Evolutionary conservation across 2,113 vertebrate genomes (phyloP), one percentile per base, ranked within the genome.

Genomic region (Sisor rabdophorus): DNA sequence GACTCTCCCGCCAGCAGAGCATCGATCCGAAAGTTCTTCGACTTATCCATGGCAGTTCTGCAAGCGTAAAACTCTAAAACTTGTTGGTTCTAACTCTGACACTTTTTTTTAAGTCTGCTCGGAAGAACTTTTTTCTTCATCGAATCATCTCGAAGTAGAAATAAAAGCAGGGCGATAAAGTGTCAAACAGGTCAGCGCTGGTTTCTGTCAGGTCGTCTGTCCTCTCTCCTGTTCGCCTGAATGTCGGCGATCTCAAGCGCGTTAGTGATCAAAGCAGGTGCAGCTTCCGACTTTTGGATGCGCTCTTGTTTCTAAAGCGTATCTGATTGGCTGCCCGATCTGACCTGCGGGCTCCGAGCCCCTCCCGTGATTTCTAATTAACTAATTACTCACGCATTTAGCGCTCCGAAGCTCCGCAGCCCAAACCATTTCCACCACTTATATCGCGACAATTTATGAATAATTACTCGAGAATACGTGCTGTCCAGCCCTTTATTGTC

Each of bases 11-110:
- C 91, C 82, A 94, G 78, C 0, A 94, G 87, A 48, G 93, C 93
- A 50, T 94, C 93, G 65, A 93, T 94, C 30, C 91, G 83, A 85
- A 94, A 94, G 88, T 91, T 94, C 79, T 90, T 89, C 19, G 93
- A 93, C 78, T 92, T 93, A 59, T 93, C 93, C 89, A 93, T 84
- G 36, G 76, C 40, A 24, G 22, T 30, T 11, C 71, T 73, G 55
- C n/a, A 10, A 13, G 0, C 22, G 60, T 48, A 13, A 19, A 61
- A 32, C 24, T 52, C 24, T 17, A 11, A 4, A n/a, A 24, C 19
- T 47, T 24, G n/a, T 3, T 40, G n/a, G 4, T 24, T 36, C 17
- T 22, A n/a, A 22, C 11, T 12, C 32, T 44, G 7, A 28, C 11
- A 7, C 9, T 16, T 15, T 2, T 24, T 15, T 16, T 17, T 15